phyloP scores from a whole-genome alignment of 2,797 vertebrate genomes.

The Chiroxiphia lanceolata region DNA sequence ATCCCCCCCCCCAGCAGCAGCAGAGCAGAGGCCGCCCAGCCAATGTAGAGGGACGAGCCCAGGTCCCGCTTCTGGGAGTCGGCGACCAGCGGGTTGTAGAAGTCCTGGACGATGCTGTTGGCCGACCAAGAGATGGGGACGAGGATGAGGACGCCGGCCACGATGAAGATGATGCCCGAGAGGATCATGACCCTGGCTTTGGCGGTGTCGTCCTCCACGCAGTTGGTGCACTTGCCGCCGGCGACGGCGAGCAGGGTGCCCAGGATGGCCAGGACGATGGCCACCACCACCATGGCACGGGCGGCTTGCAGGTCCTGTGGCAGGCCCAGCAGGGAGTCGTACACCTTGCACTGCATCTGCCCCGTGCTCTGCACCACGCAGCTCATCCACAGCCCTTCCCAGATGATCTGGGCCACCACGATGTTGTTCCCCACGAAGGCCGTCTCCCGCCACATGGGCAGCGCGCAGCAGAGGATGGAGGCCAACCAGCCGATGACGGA shows the following conservation, averaged over 20 bases:
- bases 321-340: conserved; percentile 88
- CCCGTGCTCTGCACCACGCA: conserved; percentile 95
- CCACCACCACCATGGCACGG: conserved; percentile 84
- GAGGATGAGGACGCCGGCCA: conserved; percentile 80
- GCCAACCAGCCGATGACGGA: conserved; percentile 90
- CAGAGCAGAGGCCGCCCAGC: conserved; percentile 85
- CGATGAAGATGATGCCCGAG: conserved; percentile 84
- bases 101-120: conserved; percentile 85
- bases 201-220: conserved; percentile 84
- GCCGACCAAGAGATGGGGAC: conserved; percentile 91
- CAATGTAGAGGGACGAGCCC: conserved; percentile 88
- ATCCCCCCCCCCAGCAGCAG: conserved; percentile 86
- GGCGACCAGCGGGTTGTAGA: conserved; percentile 87
- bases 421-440: conserved; percentile 91
- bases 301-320: conserved; percentile 90
- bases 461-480: conserved; percentile 81
- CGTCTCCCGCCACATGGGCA: conserved; percentile 93
- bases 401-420: conserved; percentile 87
- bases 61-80: conserved; percentile 87
- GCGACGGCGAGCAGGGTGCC: conserved; percentile 82
- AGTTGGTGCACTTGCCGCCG: conserved; percentile 93
- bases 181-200: conserved; percentile 88
- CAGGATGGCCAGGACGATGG: conserved; percentile 82
- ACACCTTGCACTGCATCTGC: conserved; percentile 92
- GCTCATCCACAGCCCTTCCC: conserved; percentile 95